Evolutionary conservation across 2,888 invertebrate species (phyloP), one percentile per base, ranked within the genome.

Genomic region (Phyto melanocephala): DNA sequence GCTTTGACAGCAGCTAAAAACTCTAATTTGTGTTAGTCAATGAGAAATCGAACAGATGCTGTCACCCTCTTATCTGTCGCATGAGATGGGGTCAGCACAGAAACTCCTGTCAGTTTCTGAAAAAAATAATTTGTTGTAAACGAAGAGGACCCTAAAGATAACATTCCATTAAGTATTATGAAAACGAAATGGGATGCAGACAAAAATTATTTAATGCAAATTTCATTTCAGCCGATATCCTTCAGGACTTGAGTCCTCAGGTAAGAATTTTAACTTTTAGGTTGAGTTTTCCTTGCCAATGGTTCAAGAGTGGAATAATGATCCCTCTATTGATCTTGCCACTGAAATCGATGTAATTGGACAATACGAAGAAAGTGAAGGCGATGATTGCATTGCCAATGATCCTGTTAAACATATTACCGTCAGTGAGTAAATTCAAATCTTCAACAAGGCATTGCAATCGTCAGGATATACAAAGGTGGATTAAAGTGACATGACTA

Each of bases 161-260:
- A 56, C 17, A 56, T 56, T 56, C 56, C 54, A 45, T 20, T 60
- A 60, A 37, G 40, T 40, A 79, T 52, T 52, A n/a, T 52, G 37
- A 37, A 37, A 50, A 28, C 24, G 52, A 78, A 78, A 54, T 33
- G 47, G 78, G 54, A 71, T 70, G 70, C 40, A 54, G 60, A 75
- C 6, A 40, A 10, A 8, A 40, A 40, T 13, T 40, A 7, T 13
- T 40, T 75, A 40, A 65, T 75, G 52, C 40, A 45, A 67, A 42
- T 28, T n/a, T 15, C 68, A 68, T n/a, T n/a, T n/a, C n/a, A n/a
- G 60, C 67, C 33, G 58, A 58, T 47, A 37, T 76, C 20, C 54
- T 63, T 71, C 54, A 70, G 45, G 62, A 62, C 13, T 78, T 78
- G 62, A 78, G 54, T 78, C 62, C 70, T 70, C 78, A 78, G 54